phyloP scores from a whole-genome alignment of 2,888 invertebrate genomes.

The Nomada ferruginata region DNA sequence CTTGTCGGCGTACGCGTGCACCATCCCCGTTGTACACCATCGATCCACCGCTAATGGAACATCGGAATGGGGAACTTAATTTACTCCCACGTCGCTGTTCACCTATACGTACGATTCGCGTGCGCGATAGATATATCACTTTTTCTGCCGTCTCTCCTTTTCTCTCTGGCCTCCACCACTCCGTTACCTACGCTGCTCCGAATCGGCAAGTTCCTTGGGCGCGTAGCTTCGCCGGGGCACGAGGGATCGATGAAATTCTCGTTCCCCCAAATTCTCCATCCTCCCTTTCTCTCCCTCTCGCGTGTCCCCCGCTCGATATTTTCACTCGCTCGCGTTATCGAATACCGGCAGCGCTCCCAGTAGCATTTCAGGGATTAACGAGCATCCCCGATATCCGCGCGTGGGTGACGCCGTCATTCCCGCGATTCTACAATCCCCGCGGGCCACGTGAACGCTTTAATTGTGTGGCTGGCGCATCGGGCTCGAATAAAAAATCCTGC shows the following conservation, averaged over 20 bases:
- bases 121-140: slow-evolving; percentile 13
- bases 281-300: background rate
- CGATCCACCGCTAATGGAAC: slow-evolving; percentile 56
- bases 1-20: slow-evolving; percentile 45
- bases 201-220: background rate
- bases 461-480: background rate
- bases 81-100: slow-evolving; percentile 42
- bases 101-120: slow-evolving; percentile 31
- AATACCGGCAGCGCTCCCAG: no score
- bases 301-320: no score
- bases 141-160: background rate
- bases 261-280: background rate
- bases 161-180: background rate
- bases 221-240: background rate
- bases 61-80: slow-evolving; percentile 48
- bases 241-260: background rate
- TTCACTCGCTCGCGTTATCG: no score
- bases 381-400: background rate
- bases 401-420: background rate
- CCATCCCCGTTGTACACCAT: background rate
- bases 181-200: background rate
- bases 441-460: slow-evolving; percentile 11
- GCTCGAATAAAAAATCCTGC: slow-evolving; percentile 13
- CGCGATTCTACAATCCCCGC: background rate
- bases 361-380: background rate